These are phyloP conservation scores for Manis javanica DNA, from an alignment of 2,797 vertebrate genomes.

Conservation along the genomic window DNA sequence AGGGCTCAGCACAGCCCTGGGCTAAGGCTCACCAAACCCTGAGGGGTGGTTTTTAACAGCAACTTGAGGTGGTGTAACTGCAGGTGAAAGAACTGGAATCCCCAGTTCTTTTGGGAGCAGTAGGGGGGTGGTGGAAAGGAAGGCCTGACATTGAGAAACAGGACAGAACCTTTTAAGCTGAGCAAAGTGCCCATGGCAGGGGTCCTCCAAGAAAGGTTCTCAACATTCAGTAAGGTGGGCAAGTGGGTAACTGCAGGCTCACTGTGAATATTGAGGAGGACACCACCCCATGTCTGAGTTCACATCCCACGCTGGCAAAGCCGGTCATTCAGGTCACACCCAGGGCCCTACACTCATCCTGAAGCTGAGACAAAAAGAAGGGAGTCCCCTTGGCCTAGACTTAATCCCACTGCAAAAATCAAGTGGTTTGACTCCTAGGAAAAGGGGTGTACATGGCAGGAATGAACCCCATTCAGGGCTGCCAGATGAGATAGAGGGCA, in stretches of 20 bases:
- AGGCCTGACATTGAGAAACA: not conserved
- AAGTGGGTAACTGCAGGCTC: not conserved
- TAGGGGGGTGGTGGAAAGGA: too few relatives aligned
- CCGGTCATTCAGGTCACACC: not conserved
- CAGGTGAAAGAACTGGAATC: not conserved
- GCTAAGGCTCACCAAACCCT: not conserved
- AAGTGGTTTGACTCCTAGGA: not conserved
- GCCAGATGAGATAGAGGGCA: too few relatives aligned
- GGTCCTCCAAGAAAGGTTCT: not conserved
- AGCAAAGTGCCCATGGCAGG: not conserved
- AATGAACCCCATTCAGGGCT: not conserved
- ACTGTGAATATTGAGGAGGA: not conserved
- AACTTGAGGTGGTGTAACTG: too few relatives aligned
- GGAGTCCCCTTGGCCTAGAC: not conserved
- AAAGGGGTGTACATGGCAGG: not conserved
- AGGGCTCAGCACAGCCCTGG: not conserved
- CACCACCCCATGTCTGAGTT: not conserved
- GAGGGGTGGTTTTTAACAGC: not conserved
- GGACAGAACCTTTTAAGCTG: not conserved
- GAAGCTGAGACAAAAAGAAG: not conserved
- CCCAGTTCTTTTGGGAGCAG: rapidly evolving
- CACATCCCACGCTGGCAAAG: not conserved
- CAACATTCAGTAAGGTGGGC: not conserved
- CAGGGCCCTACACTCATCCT: not conserved
- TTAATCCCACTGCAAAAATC: not conserved